phyloP scores from a whole-genome alignment of 2,113 vertebrate genomes.

The Gallinago jamesoni region DNA sequence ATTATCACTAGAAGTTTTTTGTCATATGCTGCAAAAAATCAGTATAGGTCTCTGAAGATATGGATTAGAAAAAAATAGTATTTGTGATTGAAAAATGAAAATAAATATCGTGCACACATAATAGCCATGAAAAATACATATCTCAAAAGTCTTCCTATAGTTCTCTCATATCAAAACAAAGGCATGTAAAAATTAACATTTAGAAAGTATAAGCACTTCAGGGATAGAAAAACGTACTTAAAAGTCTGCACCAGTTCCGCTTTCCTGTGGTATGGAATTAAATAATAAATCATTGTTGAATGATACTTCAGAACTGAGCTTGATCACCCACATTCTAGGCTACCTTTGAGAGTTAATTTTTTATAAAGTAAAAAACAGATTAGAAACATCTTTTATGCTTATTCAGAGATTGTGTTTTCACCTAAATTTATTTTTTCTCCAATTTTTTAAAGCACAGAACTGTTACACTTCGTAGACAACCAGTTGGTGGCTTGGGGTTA shows the following conservation, averaged over 20 bases:
- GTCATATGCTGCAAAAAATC: neutral
- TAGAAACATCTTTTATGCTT: neutral
- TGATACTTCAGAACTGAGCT: neutral
- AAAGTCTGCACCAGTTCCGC: neutral
- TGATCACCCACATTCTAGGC: neutral
- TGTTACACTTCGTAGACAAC: constrained; percentile 91
- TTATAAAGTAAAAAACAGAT: neutral
- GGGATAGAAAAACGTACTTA: neutral
- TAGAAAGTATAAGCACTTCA: neutral
- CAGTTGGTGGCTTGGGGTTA: constrained; percentile 89
- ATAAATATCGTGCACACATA: neutral
- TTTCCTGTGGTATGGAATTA: neutral
- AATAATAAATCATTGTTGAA: neutral
- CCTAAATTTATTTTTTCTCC: constrained; percentile 74
- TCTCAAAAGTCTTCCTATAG: neutral
- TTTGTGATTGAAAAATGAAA: neutral
- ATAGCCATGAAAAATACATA: neutral
- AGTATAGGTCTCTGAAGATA: neutral
- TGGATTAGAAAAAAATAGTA: neutral
- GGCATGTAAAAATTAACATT: neutral
- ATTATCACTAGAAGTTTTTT: neutral
- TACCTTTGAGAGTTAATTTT: neutral
- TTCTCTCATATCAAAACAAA: neutral
- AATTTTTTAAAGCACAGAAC: constrained; percentile 98
- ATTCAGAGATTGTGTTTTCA: constrained; percentile 56